Base-by-base conservation (phyloP, 2,113 vertebrate genomes). In the Meleagris gallopavo region DNA sequence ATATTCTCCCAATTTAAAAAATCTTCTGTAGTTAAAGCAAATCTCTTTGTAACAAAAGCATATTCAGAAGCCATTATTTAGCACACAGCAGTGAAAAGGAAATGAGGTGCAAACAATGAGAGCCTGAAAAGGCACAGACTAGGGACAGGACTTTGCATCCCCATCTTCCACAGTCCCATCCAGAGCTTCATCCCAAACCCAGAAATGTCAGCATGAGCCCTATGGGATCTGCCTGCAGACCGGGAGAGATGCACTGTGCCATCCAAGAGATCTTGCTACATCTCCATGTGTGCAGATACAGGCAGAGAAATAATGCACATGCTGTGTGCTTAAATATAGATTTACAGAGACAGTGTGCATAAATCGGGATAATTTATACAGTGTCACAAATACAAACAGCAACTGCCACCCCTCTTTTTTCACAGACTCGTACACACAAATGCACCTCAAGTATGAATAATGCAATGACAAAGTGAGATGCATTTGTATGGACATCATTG, bases 401-500 rank as follows among this genome's bases (percentile, higher is more conserved):
- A 90, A 88, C 13, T 45, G 34, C 75, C 67, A 80, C 34, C 60
- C 65, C 79, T 87, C 50, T 86, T 57, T 54, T 86, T 93, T 83
- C 27, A 64, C 86, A 93, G 77, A 90, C 78, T 80, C 83, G 24
- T 84, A 62, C 17, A 90, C 65, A 88, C 72, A 72, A 93, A 75
- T 74, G 82, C 46, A 89, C 81, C 91, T 93, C 79, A 38, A 92
- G 57, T 85, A 93, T 96, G 97, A 97, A 96, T 94, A 94, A 95
- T 79, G 83, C 83, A 83, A 88, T 81, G 86, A 95, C 88, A 92
- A 85, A 96, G 91, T 87, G 85, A 96, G 92, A 77, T 93, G 94
- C 86, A 91, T 96, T 96, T 95, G 88, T 96, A 94, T 96, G 97
- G 96, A 93, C 96, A 94, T 92, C 88, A 62, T 41, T 97, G 95